Base-by-base conservation (phyloP, 1,140 invertebrate genomes). In the Homarus americanus region DNA sequence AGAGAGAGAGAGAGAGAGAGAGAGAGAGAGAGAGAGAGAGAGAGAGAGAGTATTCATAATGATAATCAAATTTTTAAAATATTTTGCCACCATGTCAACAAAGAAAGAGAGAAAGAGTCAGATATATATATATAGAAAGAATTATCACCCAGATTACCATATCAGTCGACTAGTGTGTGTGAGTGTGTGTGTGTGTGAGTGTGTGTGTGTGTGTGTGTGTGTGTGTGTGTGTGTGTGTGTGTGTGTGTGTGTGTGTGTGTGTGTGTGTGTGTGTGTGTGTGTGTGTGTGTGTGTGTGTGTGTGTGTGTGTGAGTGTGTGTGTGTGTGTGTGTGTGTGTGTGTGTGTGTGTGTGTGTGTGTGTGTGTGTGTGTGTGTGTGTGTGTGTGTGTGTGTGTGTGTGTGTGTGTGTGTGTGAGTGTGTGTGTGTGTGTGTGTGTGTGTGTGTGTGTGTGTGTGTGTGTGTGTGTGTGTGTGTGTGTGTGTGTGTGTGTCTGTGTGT, bases 371-470 rank as follows among this genome's bases (percentile, higher is more conserved):
- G 44, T 15, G 44, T 15, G n/a, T n/a, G n/a, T n/a, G 24, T 15
- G 53, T 24, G 53, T 63, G 53, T 63, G 53, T 63, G 53, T 63
- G 53, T 63, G 24, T 63, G 53, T 72, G 3, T 72, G 3, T 72
- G 3, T 76, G 73, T 72, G 69, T 72, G 69, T 72, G 69, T 72
- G 69, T 72, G 69, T 72, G 69, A 32, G 69, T 72, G 69, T 72
- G 69, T 72, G 69, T 72, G 69, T 72, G 69, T 28, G 69, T 28
- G 17, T 24, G 69, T 17, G 69, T 24, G 69, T 24, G 69, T 3
- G 69, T 24, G 69, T 3, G 69, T 24, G 69, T 32, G 69, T 24
- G 69, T 32, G 69, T 10, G 53, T 10, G 69, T 32, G 12, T 32
- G 69, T 10, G 69, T 38, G 28, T 38, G 28, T 36, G n/a, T 36